Conservation (phyloP, 92 coral and sea anemone species). For the Zoanthus sociatus region DNA sequence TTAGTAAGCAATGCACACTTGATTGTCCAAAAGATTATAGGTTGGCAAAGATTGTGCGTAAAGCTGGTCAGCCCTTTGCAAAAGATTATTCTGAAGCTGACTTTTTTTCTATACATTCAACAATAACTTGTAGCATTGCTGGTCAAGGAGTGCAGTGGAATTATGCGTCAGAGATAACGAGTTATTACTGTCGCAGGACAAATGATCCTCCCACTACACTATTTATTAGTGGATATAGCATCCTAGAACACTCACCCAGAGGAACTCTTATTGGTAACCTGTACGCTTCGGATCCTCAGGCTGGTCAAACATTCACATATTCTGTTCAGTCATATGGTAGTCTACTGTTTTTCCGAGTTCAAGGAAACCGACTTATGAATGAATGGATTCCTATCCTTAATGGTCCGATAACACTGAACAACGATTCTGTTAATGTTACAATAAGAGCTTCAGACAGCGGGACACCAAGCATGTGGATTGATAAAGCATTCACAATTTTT, state of each 20-base stretch:
- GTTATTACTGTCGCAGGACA: conserved; percentile 82
- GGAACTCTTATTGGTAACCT: conserved; percentile 77
- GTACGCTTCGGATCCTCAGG: conserved; percentile 70
- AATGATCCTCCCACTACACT: conserved; percentile 87
- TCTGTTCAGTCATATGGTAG: conserved; percentile 58
- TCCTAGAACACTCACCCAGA: conserved; percentile 74
- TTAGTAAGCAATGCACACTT: conserved; percentile 59
- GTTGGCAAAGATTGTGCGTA: conserved; percentile 73
- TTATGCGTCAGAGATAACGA: conserved; percentile 36
- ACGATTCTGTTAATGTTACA: conserved; percentile 56
- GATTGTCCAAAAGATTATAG: conserved; percentile 65
- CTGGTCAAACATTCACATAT: conserved; percentile 76
- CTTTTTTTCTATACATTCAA: conserved; percentile 59
- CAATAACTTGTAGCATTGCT: conserved; percentile 61
- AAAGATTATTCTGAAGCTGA: conserved; percentile 69
- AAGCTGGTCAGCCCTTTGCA: conserved; percentile 76
- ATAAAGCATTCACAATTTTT: conserved; percentile 60
- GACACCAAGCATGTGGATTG: conserved; percentile 78
- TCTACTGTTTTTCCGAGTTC: conserved; percentile 48
- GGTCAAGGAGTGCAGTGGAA: conserved; percentile 70
- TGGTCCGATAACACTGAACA: conserved; percentile 64
- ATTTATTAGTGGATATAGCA: conserved; percentile 48
- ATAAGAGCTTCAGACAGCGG: conserved; percentile 82
- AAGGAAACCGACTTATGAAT: conserved; percentile 67
- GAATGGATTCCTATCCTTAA: conserved; percentile 83